phyloP scores from a whole-genome alignment of 2,888 invertebrate genomes.

The Synergus gifuensis region DNA sequence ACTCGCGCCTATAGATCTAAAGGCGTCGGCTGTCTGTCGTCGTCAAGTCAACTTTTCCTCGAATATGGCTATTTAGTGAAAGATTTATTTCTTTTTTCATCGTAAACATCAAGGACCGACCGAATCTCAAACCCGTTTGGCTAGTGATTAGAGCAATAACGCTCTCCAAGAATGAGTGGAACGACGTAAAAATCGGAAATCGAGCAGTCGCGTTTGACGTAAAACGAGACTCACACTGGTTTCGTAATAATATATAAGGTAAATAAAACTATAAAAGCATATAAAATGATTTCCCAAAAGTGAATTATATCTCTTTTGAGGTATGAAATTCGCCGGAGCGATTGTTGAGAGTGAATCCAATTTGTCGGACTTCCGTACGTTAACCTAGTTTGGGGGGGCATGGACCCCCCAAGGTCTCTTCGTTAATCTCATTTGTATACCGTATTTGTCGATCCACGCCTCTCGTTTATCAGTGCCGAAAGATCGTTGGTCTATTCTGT shows the following conservation, averaged over 20 bases:
- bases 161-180: constrained; percentile 28
- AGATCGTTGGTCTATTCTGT: not conserved
- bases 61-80: constrained; percentile 25
- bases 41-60: constrained; percentile 15
- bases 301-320: constrained; percentile 3
- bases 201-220: constrained; percentile 31
- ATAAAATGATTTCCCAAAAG: not conserved
- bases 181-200: constrained; percentile 27
- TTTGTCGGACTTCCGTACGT: constrained; percentile 31
- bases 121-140: constrained; percentile 4
- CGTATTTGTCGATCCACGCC: constrained; percentile 33
- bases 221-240: not conserved
- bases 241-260: constrained; percentile 24
- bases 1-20: constrained; percentile 4
- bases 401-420: constrained; percentile 41
- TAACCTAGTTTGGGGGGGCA: constrained; percentile 41
- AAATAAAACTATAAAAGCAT: not conserved
- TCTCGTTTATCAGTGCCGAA: not conserved
- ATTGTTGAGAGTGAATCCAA: constrained; percentile 14
- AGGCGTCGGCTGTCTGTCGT: constrained; percentile 21
- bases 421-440: constrained; percentile 38
- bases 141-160: constrained; percentile 21
- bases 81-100: constrained; percentile 27
- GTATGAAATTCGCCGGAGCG: not conserved
- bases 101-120: not conserved